Base-by-base conservation (phyloP, 2,888 invertebrate genomes). In the Idaea dimidiata region DNA sequence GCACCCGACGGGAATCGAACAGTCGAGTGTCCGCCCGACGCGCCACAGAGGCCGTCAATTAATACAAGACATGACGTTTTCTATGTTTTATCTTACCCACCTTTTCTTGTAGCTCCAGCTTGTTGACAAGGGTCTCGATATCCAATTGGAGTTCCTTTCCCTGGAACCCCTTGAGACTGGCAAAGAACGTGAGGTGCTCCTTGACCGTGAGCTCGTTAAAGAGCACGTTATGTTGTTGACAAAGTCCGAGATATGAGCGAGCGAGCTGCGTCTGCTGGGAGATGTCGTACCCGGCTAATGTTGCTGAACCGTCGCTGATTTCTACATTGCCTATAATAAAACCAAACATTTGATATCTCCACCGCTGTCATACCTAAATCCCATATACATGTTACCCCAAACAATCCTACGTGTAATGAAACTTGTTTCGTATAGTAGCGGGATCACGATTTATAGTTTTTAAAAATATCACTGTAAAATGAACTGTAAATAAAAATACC, bases 211-310 rank as follows among this genome's bases (percentile, higher is more conserved):
- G 93, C 77, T 96, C 95, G 16, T 95, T 94, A 88, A 97, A 97
- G 78, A 80, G 82, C 66, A 98, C 93, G 84, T 97, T 96, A 79
- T 97, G 96, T 80, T 98, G 97, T 0, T 98, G 97, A 84, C 98
- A 98, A 59, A 97, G 93, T 0, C 98, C 98, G 60, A 99, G 93
- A 66, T 94, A 93, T 66, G 94, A 93, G 55, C 97, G 93, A 70
- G 97, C 95, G 55, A 93, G 86, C 32, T 93, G 87, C 76, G 96
- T 94, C 69, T 97, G 93, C 2, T 88, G 89, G 67, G 93, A 88
- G 17, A 97, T 94, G 82, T 97, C 95, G 10, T 43, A 43, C 43
- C 43, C 43, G 43, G 43, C 43, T 43, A 43, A 0, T 8, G 43
- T 43, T 43, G 43, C 43, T 43, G 43, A 43, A 91, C 89, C 43